These are phyloP conservation scores for Poeciliopsis retropinna DNA, from an alignment of 2,113 vertebrate species.

Conservation along the genomic window DNA sequence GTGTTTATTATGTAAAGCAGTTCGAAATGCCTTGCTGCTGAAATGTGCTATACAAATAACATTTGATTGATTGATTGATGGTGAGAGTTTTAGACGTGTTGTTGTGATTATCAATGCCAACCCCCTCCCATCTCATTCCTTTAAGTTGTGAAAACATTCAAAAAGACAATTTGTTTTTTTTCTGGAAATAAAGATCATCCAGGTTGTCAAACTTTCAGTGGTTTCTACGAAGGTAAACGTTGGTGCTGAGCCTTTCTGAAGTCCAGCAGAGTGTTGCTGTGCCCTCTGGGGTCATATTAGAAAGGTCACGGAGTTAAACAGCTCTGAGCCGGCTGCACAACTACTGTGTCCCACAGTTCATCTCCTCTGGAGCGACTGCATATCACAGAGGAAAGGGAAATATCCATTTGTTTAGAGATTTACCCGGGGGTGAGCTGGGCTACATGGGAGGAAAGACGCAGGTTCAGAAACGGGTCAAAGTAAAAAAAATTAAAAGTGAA, in stretches of 20 bases:
- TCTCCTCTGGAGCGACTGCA: constrained; percentile 41
- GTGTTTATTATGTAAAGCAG: too few relatives aligned
- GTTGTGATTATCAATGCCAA: constrained; percentile 60
- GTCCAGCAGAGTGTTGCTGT: constrained; percentile 35
- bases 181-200: constrained; percentile 41
- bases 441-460: constrained; percentile 5
- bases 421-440: constrained; percentile 11
- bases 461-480: constrained; percentile 44
- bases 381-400: constrained; percentile 9
- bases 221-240: constrained; percentile 21
- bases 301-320: constrained; percentile 53
- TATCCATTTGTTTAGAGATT: constrained; percentile 34
- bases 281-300: constrained; percentile 49
- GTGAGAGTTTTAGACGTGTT: constrained; percentile 36
- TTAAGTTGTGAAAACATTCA: constrained; percentile 69
- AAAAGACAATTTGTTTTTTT: constrained; percentile 63
- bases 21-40: too few relatives aligned
- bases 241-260: constrained; percentile 14
- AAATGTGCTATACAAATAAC: too few relatives aligned
- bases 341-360: constrained; percentile 38
- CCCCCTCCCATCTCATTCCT: constrained; percentile 22
- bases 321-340: constrained; percentile 28
- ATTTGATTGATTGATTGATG: too few relatives aligned
- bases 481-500: constrained; percentile 38
- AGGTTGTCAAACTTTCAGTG: constrained; percentile 8